Percentiles rank a stretch among this genome's conserved stretches.
Evolutionary conservation across 2,888 invertebrate species (phyloP).

Genomic region (Physocephala rufipes): DNA sequence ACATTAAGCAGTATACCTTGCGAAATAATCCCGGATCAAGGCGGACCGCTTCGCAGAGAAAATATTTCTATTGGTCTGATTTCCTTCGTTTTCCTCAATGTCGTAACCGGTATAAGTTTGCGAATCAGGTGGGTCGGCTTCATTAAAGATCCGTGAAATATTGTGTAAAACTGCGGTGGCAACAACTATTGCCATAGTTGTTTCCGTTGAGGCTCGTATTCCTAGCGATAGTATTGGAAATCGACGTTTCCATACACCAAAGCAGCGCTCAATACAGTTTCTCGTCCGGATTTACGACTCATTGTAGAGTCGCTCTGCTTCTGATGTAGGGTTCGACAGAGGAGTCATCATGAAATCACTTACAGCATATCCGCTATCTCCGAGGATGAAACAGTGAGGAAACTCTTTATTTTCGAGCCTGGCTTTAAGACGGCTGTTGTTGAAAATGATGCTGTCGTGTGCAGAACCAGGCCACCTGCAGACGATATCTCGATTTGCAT

Average conservation of each 20-base stretch:
- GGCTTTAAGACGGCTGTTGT: no score
- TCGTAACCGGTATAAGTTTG: no score
- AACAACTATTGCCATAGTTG: neutral
- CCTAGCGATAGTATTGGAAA: neutral
- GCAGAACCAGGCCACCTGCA: constrained; percentile 1
- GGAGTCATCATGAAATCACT: neutral
- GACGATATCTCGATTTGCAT: neutral
- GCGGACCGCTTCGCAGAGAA: no score
- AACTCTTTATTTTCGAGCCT: neutral
- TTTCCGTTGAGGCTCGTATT: neutral
- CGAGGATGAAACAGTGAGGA: neutral
- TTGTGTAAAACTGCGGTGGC: neutral
- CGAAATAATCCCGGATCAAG: no score
- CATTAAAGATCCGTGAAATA: neutral
- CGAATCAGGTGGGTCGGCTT: neutral
- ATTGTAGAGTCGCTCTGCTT: no score
- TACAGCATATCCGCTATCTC: no score
- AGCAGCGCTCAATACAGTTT: no score
- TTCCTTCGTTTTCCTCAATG: no score
- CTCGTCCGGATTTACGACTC: no score
- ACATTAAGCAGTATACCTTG: no score
- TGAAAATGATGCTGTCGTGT: neutral
- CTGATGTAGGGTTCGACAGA: constrained; percentile 1
- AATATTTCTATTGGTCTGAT: no score
- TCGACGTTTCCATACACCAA: no score